Evolutionary conservation across 2,797 vertebrate genomes (phyloP), one percentile per base, ranked within the genome.

Genomic region (Acridotheres tristis): DNA sequence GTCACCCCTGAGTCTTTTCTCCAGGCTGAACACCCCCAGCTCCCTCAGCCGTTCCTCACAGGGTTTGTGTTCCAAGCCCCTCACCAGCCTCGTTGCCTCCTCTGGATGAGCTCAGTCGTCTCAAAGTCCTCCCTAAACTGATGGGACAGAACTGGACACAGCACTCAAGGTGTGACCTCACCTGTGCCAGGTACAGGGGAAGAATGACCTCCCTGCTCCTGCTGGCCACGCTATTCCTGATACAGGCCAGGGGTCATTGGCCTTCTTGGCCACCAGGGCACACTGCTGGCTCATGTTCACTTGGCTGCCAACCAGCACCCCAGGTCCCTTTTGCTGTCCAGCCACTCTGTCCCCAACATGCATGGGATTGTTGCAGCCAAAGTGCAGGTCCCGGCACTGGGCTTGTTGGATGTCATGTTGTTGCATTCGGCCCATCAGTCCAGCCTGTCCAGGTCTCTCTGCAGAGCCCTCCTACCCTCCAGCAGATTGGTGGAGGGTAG

Each of bases 61-160:
- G 36, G 25, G 6, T 0, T 50, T 57, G 36, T 26, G 13, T 10
- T 50, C 36, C 43, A 4, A 47, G 18, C 26, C 36, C 21, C 17
- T 66, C 43, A 1, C 18, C 69, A 65, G 42, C 30, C 51, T 42
- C 1, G 3, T 34, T 57, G 36, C 21, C 25, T 57, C 21, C 21
- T 65, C 59, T 57, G 51, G 26, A 30, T 0, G 0, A 0, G 0
- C 26, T 34, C 9, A 0, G 42, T 21, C 0, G 0, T 40, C 59
- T 42, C 43, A 5, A 14, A 0, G 0, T 36, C 36, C 30, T 48
- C 34, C 42, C 42, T 10, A 1, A 84, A 14, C 42, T 55, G 68
- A 34, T 50, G 40, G 42, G 1, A 4, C 58, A 55, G 5, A 50
- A 0, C 51, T 65, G 68, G 30, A 30, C 30, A 17, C 36, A 30